Conservation (phyloP, 2,888 invertebrate genomes). For the Ormyrus pomaceus region DNA sequence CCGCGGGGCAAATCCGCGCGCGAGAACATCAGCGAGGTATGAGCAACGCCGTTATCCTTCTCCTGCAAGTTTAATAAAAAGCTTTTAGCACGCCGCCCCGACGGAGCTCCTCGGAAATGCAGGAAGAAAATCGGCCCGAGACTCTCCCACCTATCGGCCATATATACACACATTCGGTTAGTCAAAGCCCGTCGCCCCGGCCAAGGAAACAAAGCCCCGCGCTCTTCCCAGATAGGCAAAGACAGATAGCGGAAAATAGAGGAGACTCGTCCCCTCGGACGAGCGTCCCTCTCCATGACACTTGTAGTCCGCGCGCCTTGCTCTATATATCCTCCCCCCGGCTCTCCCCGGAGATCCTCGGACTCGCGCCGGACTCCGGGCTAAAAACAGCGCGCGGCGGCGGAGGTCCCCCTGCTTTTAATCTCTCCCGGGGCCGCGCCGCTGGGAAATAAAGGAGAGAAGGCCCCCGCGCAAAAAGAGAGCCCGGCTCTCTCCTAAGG, state of each 20-base stretch:
- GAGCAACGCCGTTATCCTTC: no score
- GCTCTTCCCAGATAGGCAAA: neutral
- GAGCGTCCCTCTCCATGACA: neutral
- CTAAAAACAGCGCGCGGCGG: neutral
- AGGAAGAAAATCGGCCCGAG: no score
- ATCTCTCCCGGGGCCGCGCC: conserved; percentile 34
- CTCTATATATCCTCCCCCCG: neutral
- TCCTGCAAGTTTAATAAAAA: no score
- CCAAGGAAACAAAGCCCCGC: neutral
- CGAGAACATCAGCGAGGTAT: no score
- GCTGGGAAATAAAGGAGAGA: conserved; percentile 33
- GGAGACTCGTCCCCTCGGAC: neutral
- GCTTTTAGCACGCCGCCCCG: no score
- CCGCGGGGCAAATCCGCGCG: no score
- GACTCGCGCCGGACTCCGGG: neutral
- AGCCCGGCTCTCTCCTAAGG: conserved; percentile 20
- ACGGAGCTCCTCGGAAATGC: no score
- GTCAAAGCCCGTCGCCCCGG: neutral
- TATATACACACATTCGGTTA: neutral
- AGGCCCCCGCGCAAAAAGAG: neutral
- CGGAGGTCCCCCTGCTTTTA: conserved; percentile 3
- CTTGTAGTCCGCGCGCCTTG: neutral
- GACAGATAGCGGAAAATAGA: conserved; percentile 2
- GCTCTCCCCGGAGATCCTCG: neutral
- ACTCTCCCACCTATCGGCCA: no score